phyloP scores from a whole-genome alignment of 2,113 vertebrate species.

The Tachuris rubrigastra region DNA sequence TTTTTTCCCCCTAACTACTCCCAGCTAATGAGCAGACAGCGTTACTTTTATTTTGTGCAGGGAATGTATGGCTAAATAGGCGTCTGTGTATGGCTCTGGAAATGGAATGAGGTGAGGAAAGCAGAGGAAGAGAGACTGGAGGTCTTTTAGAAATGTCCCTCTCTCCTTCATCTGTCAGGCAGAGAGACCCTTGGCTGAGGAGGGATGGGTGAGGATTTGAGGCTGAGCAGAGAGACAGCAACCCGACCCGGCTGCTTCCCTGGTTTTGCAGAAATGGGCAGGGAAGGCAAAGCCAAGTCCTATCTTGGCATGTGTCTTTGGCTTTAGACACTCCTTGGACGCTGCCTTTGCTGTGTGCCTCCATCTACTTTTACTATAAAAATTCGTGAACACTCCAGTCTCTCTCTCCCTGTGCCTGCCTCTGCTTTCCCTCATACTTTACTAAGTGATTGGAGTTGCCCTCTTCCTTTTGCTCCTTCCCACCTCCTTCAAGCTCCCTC shows the following conservation, averaged over 20 bases:
- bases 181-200: background rate
- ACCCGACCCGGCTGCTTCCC: background rate
- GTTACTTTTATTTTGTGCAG: constrained; percentile 37
- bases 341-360: constrained; percentile 1
- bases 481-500: constrained; percentile 65
- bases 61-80: constrained; percentile 12
- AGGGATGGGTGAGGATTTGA: background rate
- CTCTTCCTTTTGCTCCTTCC: constrained; percentile 23
- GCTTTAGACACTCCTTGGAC: background rate
- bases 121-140: background rate
- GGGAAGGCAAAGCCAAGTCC: background rate
- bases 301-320: background rate
- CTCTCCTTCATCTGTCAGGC: accelerated
- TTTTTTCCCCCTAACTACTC: background rate
- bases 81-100: background rate
- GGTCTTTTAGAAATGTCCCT: background rate
- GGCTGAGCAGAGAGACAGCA: background rate
- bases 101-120: background rate
- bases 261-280: background rate
- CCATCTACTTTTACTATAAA: background rate
- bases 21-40: constrained; percentile 45
- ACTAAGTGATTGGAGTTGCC: constrained; percentile 58
- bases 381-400: background rate
- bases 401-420: background rate
- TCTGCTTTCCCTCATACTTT: background rate